phyloP scores from a whole-genome alignment of 2,113 vertebrate genomes.

The Ceyx cyanopectus region DNA sequence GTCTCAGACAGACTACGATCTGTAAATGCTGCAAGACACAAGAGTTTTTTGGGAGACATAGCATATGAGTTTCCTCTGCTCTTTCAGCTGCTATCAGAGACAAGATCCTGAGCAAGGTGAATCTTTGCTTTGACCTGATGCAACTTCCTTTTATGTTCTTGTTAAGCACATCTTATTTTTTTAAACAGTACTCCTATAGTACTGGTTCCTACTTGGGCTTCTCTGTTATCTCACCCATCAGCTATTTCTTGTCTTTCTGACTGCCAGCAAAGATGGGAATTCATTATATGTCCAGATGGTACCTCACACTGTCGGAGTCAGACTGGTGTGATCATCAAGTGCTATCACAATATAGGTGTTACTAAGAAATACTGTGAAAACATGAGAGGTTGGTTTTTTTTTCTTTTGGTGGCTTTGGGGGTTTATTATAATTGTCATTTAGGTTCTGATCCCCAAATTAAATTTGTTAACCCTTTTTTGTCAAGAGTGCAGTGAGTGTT shows the following conservation, averaged over 20 bases:
- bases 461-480: background rate
- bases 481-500: background rate
- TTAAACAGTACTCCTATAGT: background rate
- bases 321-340: background rate
- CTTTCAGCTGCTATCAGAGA: background rate
- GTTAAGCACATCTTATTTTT: background rate
- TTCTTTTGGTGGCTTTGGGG: background rate
- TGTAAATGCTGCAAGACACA: background rate
- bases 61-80: background rate
- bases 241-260: constrained; percentile 18
- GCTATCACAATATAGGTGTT: background rate
- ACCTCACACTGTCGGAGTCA: background rate
- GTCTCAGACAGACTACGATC: background rate
- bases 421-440: background rate
- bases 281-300: background rate
- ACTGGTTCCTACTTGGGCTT: background rate
- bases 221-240: background rate
- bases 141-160: background rate
- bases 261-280: background rate
- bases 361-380: background rate
- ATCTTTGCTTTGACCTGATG: background rate
- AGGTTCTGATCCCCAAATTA: background rate
- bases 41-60: background rate
- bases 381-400: background rate
- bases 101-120: background rate